Evolutionary conservation across 53 echinoderm and acorn worm species (phyloP).

Genomic region (Antedon mediterranea): DNA sequence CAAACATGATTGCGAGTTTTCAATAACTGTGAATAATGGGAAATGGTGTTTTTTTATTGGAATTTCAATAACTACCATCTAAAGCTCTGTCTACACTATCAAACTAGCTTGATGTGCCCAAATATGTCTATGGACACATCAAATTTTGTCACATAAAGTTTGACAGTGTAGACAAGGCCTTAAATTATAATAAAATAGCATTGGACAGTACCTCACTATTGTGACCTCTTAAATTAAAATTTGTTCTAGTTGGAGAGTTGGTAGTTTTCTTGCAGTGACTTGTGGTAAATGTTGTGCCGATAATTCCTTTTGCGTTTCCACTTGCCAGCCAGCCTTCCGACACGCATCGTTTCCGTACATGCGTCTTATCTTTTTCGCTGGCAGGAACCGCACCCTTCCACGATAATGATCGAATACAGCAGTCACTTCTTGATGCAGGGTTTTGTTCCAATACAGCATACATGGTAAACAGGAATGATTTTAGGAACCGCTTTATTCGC

Average conservation of each 20-base stretch:
- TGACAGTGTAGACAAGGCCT: no score
- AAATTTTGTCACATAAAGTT: no score
- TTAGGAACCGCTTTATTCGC: no score
- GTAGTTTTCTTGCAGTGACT: slow-evolving; percentile 56
- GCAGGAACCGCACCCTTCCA: slow-evolving; percentile 96
- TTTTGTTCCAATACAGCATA: slow-evolving; percentile 95
- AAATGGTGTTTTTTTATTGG: no score
- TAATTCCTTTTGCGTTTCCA: slow-evolving; percentile 89
- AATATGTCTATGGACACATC: no score
- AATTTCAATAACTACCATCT: no score
- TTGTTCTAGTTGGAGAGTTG: slow-evolving; percentile 57
- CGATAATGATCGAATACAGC: slow-evolving; percentile 86
- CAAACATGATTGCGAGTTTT: no score
- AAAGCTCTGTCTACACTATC: no score
- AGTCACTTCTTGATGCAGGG: slow-evolving; percentile 95
- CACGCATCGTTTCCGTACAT: slow-evolving; percentile 78
- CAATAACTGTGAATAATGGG: no score
- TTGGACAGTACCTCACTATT: slow-evolving; percentile 95
- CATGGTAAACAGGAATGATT: no score
- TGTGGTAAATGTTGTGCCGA: slow-evolving; percentile 79
- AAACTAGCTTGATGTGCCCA: no score
- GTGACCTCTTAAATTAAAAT: slow-evolving; percentile 92
- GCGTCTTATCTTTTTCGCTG: slow-evolving; percentile 96
- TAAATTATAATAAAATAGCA: background rate
- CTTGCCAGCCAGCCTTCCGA: slow-evolving; percentile 99